Evolutionary conservation across 1,140 invertebrate genomes (phyloP).

Genomic region (Pachyrhynchus sulphureomaculatus): DNA sequence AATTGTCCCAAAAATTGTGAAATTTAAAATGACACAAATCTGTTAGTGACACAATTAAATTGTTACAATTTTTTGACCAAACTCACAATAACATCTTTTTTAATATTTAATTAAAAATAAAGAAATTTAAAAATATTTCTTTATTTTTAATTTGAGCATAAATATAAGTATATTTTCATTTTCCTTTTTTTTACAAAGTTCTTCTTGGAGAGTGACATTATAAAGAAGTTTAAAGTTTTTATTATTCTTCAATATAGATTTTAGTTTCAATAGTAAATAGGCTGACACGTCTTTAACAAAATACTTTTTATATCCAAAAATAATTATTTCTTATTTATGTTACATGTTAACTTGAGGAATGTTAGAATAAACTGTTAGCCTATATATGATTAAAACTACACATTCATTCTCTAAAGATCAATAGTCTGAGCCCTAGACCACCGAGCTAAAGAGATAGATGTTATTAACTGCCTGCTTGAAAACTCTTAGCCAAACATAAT

Average conservation of each 20-base stretch:
- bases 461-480: background rate
- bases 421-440: conserved; percentile 5
- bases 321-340: too few relatives aligned
- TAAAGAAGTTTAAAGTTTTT: background rate
- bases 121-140: background rate
- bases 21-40: too few relatives aligned
- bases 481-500: background rate
- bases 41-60: too few relatives aligned
- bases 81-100: background rate
- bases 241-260: too few relatives aligned
- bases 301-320: background rate
- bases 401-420: background rate
- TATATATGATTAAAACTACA: background rate
- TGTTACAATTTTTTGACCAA: too few relatives aligned
- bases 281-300: too few relatives aligned
- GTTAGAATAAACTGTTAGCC: background rate
- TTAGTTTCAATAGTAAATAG: too few relatives aligned
- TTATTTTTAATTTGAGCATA: conserved; percentile 3
- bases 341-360: too few relatives aligned
- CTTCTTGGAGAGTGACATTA: background rate
- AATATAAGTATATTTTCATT: background rate
- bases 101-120: conserved; percentile 4
- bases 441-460: background rate
- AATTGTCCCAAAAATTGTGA: background rate
- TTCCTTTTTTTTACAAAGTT: background rate